A percentile compares a stretch with the other conserved stretches of the same genome.
Evolutionary conservation across 2,113 vertebrate species (phyloP).

Genomic region (Onychorhynchus coronatus): DNA sequence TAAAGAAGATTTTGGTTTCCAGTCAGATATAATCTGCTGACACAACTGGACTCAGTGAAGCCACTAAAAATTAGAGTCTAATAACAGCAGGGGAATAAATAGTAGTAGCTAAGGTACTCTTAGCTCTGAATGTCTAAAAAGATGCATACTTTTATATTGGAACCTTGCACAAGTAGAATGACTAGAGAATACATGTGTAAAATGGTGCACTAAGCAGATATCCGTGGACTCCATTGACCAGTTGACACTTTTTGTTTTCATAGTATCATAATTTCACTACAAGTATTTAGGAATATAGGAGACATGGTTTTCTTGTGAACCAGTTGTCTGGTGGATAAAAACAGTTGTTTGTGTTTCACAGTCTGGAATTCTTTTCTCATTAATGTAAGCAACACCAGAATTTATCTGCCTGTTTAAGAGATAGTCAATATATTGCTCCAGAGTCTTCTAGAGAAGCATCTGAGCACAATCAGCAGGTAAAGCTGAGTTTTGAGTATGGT

Average conservation of each 20-base stretch:
- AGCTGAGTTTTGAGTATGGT: not conserved
- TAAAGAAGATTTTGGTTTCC: not conserved
- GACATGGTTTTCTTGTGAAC: rapidly evolving
- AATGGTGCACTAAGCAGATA: not conserved
- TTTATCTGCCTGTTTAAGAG: not conserved
- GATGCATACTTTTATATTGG: not conserved
- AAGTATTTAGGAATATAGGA: not conserved
- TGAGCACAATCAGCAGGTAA: not conserved
- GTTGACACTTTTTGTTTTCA: not conserved
- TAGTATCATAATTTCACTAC: not conserved
- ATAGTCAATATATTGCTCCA: not conserved
- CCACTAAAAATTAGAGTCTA: not conserved
- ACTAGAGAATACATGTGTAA: not conserved
- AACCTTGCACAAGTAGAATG: not conserved
- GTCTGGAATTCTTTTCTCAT: not conserved
- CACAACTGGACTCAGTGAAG: not conserved
- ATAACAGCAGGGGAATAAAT: not conserved
- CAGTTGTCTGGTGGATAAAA: not conserved
- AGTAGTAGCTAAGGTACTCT: not conserved
- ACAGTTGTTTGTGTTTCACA: not conserved
- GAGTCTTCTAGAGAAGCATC: not conserved
- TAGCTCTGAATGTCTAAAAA: not conserved
- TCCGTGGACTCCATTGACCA: not conserved
- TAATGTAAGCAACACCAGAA: not conserved
- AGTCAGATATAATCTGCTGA: not conserved